Evolutionary conservation across 2,113 vertebrate genomes (phyloP), one percentile per base, ranked within the genome.

Genomic region (Syngnathoides biaculeatus): DNA sequence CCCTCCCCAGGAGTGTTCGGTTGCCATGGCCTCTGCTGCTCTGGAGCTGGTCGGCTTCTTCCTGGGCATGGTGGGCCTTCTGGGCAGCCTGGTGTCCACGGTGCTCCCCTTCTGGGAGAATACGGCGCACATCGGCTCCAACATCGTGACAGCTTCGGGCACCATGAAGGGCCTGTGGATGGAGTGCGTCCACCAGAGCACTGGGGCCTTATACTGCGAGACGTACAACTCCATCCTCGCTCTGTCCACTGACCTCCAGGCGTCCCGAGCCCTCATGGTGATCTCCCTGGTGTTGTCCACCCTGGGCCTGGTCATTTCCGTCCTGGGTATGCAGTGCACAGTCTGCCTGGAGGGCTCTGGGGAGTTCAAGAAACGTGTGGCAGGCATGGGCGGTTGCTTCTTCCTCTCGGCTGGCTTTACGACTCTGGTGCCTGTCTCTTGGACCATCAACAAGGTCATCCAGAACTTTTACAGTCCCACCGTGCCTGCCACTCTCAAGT

Each of bases 121-220:
- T 19, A 95, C 94, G 2, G 93, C 97, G 27, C 95, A 96, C 77
- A 85, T 98, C 0, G 96, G 96, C 55, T 89, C 95, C 79, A 99
- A 96, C 85, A 98, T 98, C 0, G 93, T 99, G 65, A 98, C 97
- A 0, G 94, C 95, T 0, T 91, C 97, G 30, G 90, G 85, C 72
- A 96, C 92, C 89, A 93, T 93, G 91, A 92, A 94, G 77, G 97
- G 97, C 27, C 91, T 99, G 57, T 98, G 97, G 97, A 98, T 98
- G 96, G 96, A 96, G 70, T 99, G 97, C 0, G 96, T 97, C 48
- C 91, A 92, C 0, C 93, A 95, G 82, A 99, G 96, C 93, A 99
- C 96, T 0, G 96, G 97, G 10, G 92, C 94, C 88, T 96, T 97
- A 55, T 96, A 99, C 70, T 99, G 97, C 0, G 96, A 99, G 70